These are phyloP conservation scores for Scaptomyza reducta DNA, from an alignment of 2,888 invertebrate genomes.

Conservation along the genomic window DNA sequence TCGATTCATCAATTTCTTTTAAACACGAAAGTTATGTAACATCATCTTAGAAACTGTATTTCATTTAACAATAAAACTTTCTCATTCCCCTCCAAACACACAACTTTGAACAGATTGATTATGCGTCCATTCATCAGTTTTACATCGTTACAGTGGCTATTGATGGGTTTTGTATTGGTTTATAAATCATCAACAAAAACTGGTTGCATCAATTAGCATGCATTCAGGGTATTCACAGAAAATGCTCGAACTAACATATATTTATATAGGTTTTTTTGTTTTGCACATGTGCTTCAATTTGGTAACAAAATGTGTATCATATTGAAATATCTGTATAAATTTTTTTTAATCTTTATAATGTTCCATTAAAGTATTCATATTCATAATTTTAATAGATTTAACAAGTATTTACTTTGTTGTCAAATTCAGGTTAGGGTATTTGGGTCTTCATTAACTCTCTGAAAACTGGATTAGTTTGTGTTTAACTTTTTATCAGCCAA, in stretches of 20 bases:
- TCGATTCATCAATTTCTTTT: background rate
- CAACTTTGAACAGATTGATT: background rate
- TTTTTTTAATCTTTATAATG: too few relatives aligned
- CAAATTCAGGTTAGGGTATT: conserved; percentile 1
- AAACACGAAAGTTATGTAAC: conserved; percentile 5
- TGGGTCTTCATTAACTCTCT: background rate
- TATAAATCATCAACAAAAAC: conserved; percentile 15
- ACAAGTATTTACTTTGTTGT: too few relatives aligned
- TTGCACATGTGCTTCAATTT: background rate
- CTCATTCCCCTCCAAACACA: background rate
- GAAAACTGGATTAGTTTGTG: background rate
- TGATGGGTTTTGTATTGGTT: background rate
- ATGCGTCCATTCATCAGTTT: conserved; percentile 5
- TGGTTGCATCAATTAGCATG: conserved; percentile 21
- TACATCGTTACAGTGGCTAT: conserved; percentile 2
- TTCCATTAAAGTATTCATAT: too few relatives aligned
- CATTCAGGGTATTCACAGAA: conserved; percentile 7
- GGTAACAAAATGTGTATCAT: background rate
- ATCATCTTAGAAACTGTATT: background rate
- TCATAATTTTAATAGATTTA: too few relatives aligned
- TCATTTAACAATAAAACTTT: conserved; percentile 2
- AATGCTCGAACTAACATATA: too few relatives aligned
- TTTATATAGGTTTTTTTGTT: too few relatives aligned
- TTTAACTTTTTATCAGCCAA: too few relatives aligned
- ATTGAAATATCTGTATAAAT: too few relatives aligned